Base-by-base conservation (phyloP, 2,113 vertebrate genomes). In the Phrynosoma platyrhinos region DNA sequence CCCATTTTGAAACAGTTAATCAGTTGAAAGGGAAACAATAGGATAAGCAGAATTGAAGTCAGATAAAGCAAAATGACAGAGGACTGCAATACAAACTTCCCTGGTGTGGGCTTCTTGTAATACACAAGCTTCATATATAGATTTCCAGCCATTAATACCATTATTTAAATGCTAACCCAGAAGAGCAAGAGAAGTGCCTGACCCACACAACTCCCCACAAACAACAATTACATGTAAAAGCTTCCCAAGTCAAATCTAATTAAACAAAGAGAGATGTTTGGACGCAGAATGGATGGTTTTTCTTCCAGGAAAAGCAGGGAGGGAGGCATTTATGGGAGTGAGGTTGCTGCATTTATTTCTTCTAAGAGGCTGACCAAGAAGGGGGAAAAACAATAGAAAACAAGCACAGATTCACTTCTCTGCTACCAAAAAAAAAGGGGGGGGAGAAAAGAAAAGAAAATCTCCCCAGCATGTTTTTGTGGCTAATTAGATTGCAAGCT, bases 141-240 rank as follows among this genome's bases (percentile, higher is more conserved):
- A 91, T 93, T 93, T 91, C 80, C 88, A 93, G 85, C 52, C 66
- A 84, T 89, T 91, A 92, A 89, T 90, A 62, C 4, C 82, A 87
- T 92, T 90, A 91, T 89, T 93, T 90, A 91, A 94, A 90, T 90
- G 76, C 32, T 88, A 90, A 87, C 32, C 72, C 40, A 69, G 87
- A 23, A 91, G 42, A 89, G 89, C 14, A 87, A 68, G 64, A 88
- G 79, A 16, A 5, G 42, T 4, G 9, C 77, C 90, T 91, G 92
- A 94, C 87, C 84, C 79, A 90, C 69, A 30, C 30, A 88, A 81
- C 88, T 92, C 90, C 58, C 53, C 42, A 84, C 47, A 92, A 94
- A 89, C 83, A 62, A 87, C 86, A 95, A 87, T 93, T 92, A 88
- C 32, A 8, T 91, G 72, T 88, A 89, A 95, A 96, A 95, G 82